phyloP scores from a whole-genome alignment of 2,888 invertebrate genomes.

The Troides helena region DNA sequence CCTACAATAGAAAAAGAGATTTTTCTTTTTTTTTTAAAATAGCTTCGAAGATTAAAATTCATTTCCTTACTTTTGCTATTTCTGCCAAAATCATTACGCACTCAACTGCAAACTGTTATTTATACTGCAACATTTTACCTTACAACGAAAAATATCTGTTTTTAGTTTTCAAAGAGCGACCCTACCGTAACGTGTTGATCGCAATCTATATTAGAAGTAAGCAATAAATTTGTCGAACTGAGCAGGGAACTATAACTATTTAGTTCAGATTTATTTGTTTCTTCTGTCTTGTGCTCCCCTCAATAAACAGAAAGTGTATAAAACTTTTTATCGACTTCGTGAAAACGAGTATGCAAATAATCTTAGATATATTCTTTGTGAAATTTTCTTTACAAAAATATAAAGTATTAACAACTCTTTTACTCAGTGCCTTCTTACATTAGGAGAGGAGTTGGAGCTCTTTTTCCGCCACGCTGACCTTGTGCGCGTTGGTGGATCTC shows the following conservation, averaged over 20 bases:
- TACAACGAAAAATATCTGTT: background rate
- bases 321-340: background rate
- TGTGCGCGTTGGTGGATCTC: no score
- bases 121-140: background rate
- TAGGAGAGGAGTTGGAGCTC: no score
- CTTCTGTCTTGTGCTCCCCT: slow-evolving; percentile 3
- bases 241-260: slow-evolving; percentile 6
- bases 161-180: background rate
- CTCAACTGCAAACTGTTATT: background rate
- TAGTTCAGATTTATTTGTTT: slow-evolving; percentile 18
- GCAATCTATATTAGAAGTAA: slow-evolving; percentile 12
- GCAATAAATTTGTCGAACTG: slow-evolving; percentile 13
- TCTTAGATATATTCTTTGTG: background rate
- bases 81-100: background rate
- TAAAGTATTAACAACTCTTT: no score
- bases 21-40: no score
- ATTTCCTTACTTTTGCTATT: background rate
- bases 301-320: background rate
- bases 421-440: no score
- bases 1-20: no score
- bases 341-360: background rate
- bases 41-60: no score
- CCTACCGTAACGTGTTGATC: slow-evolving; percentile 4
- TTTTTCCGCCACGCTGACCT: no score
- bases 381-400: background rate